Evolutionary conservation across 2,113 vertebrate species (phyloP).

Genomic region (Orthonyx spaldingii): DNA sequence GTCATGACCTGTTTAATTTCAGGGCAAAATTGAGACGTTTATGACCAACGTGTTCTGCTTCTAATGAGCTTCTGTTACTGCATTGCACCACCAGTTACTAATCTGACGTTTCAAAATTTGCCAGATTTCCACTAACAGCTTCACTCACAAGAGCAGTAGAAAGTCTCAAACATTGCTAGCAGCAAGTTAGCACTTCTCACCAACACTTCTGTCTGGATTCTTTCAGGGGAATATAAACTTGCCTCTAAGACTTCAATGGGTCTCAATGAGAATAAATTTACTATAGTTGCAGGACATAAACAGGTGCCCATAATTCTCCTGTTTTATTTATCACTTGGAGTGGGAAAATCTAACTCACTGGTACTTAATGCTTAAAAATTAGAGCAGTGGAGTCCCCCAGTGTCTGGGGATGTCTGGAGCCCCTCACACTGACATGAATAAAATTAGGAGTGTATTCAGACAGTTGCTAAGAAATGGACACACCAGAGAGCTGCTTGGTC

Average conservation of each 20-base stretch:
- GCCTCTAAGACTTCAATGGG: not conserved
- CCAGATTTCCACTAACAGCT: conserved; percentile 34
- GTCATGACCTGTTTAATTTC: not conserved
- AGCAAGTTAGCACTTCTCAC: not conserved
- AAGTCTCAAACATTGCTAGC: not conserved
- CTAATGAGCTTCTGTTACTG: conserved; percentile 7
- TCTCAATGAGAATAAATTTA: not conserved
- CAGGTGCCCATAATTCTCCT: not conserved
- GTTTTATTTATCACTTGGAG: not conserved
- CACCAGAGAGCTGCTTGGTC: not conserved
- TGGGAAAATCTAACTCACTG: conserved; percentile 19
- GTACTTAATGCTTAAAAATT: not conserved
- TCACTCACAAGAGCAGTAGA: not conserved
- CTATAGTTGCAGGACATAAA: conserved; percentile 49
- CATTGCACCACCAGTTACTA: not conserved
- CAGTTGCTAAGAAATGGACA: not conserved
- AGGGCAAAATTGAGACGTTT: not conserved
- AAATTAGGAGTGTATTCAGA: not conserved
- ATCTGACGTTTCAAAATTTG: conserved; percentile 51
- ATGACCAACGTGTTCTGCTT: not conserved
- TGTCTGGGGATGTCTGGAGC: not conserved
- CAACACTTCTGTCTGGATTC: conserved; percentile 21
- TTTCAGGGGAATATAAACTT: conserved; percentile 26
- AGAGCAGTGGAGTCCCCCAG: rapidly evolving
- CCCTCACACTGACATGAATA: not conserved